Conservation (phyloP, 1,140 invertebrate species). For the Drosophila punjabiensis region DNA sequence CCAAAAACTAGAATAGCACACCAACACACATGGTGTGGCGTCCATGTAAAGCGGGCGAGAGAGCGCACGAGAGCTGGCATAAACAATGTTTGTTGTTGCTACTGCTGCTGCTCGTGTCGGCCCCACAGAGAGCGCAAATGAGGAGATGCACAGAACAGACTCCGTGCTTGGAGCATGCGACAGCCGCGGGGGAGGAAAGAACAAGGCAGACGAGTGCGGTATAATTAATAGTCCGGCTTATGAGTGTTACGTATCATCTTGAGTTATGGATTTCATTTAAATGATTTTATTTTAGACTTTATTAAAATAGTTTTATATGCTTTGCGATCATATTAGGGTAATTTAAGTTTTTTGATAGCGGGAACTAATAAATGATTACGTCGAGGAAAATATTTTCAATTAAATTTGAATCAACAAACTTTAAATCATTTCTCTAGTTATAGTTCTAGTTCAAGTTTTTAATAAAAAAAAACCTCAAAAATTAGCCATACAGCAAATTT, state of each 20-base stretch:
- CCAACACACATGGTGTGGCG: slow-evolving; percentile 22
- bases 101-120: slow-evolving; percentile 8
- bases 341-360: background rate
- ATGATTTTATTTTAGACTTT: background rate
- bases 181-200: background rate
- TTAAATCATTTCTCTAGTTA: background rate
- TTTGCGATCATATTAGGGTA: background rate
- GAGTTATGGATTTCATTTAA: background rate
- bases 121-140: slow-evolving; percentile 13
- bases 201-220: slow-evolving; percentile 16
- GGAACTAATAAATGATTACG: background rate
- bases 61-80: slow-evolving; percentile 29
- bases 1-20: slow-evolving; percentile 60
- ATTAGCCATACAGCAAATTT: background rate
- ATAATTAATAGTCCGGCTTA: background rate
- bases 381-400: background rate
- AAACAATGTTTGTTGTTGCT: slow-evolving; percentile 45
- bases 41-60: slow-evolving; percentile 13
- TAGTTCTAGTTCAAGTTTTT: background rate
- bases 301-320: background rate
- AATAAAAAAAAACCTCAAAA: background rate
- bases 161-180: slow-evolving; percentile 12
- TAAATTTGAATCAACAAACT: background rate
- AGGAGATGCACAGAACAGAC: slow-evolving; percentile 16
- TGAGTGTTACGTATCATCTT: background rate